Conservation (phyloP, 2,888 invertebrate species). For the Rugalucina vietnamica region DNA sequence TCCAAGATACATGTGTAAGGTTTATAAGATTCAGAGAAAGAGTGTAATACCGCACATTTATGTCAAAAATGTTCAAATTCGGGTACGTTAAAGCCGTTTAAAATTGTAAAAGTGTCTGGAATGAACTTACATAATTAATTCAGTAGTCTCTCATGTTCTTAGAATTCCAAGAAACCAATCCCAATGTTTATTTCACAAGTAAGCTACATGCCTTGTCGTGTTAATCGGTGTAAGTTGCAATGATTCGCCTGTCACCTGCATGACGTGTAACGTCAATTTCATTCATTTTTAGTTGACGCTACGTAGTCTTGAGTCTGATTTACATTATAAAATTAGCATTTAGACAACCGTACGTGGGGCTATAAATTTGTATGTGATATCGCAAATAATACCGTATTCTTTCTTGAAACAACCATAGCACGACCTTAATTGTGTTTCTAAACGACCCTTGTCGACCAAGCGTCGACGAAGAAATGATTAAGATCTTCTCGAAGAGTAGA, state of each 20-base stretch:
- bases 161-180: neutral
- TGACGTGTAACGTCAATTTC: neutral
- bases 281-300: neutral
- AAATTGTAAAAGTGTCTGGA: neutral
- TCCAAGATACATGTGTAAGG: no score
- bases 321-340: no score
- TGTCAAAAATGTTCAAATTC: neutral
- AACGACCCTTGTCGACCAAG: no score
- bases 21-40: no score
- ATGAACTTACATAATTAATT: neutral
- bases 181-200: neutral
- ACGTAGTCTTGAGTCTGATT: neutral
- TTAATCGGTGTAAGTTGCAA: neutral
- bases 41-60: neutral
- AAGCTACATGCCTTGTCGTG: neutral
- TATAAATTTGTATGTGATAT: no score
- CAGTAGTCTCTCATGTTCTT: neutral
- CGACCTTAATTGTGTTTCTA: no score
- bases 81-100: neutral
- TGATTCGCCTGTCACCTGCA: neutral
- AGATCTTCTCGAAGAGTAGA: no score
- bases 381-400: no score
- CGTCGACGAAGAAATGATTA: no score
- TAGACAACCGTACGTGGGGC: no score
- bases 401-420: no score